Evolutionary conservation across 2,113 vertebrate species (phyloP), one percentile per base, ranked within the genome.

Genomic region (Hiodon alosoides): DNA sequence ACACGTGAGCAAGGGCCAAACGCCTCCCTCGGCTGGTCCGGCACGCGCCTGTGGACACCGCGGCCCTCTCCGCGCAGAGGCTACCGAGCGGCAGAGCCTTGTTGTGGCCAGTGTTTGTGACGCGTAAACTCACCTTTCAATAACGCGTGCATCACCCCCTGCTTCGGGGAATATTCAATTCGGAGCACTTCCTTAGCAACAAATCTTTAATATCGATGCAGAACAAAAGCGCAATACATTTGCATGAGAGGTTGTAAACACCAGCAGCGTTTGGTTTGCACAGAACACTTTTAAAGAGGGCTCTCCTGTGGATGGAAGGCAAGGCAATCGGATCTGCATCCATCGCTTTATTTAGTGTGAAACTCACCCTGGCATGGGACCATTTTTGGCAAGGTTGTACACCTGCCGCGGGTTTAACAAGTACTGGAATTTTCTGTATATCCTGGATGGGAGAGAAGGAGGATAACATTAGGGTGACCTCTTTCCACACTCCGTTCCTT

Each of bases 381-480:
- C 95, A 68, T 90, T 94, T 86, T 92, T 94, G 87, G 93, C 88
- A 89, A 96, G 92, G 87, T 92, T 95, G 86, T 98, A 97, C 81
- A 98, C 94, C 81, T 98, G 95, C 85, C 95, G 93, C 77, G 95
- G 95, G 90, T 97, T 96, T 87, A 96, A 89, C 72, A 97, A 93
- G 83, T 97, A 96, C 82, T 95, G 94, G 86, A 97, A 97, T 88
- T 96, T 98, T 86, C 93, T 93, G 86, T 94, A 95, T 87, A 98
- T 98, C 88, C 96, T 98, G 77, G 60, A 83, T 65, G 83, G 73
- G 64, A 60, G 55, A 77, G 72, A 72, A 89, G 77, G 61, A 80
- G 53, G 72, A 52, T 46, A 77, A 67, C 60, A 46, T 1, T 31
- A 70, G 55, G 72, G 76, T 74, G 7, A 61, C 14, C 10, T 6